Percentiles rank a stretch among this genome's conserved stretches.
Conservation (phyloP, 2,888 invertebrate species). For the Lathronympha strigana region DNA sequence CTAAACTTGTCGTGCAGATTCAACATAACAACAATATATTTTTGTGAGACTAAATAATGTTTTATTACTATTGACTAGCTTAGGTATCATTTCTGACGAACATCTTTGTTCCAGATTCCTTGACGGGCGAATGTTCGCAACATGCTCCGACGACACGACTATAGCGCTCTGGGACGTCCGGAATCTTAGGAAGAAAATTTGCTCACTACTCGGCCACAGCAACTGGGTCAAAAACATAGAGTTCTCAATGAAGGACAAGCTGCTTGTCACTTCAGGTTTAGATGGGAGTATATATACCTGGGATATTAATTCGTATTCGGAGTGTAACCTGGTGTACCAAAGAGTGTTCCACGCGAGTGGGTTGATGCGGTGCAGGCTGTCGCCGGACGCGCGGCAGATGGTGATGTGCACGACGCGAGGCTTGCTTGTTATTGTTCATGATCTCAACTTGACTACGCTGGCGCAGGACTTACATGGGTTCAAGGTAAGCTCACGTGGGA, state of each 20-base stretch:
- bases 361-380: conserved; percentile 93
- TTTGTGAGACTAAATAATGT: too few relatives aligned
- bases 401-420: conserved; percentile 96
- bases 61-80: too few relatives aligned
- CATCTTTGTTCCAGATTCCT: conserved; percentile 87
- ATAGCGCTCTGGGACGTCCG: conserved; percentile 97
- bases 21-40: too few relatives aligned
- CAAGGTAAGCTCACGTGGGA: conserved; percentile 84
- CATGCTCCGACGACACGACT: conserved; percentile 97
- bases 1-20: too few relatives aligned
- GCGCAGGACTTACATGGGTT: conserved; percentile 92
- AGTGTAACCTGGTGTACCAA: conserved; percentile 90
- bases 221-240: conserved; percentile 99
- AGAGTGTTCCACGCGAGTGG: conserved; percentile 94
- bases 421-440: conserved; percentile 94
- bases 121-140: conserved; percentile 94
- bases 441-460: conserved; percentile 92
- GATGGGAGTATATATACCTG: conserved; percentile 97
- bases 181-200: conserved; percentile 90
- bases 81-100: not conserved
- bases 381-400: conserved; percentile 94
- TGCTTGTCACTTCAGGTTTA: conserved; percentile 95
- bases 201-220: conserved; percentile 92
- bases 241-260: conserved; percentile 92
- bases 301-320: conserved; percentile 95